These are phyloP conservation scores for Girardia tigrina DNA, from an alignment of 2,888 invertebrate genomes.

Conservation along the genomic window DNA sequence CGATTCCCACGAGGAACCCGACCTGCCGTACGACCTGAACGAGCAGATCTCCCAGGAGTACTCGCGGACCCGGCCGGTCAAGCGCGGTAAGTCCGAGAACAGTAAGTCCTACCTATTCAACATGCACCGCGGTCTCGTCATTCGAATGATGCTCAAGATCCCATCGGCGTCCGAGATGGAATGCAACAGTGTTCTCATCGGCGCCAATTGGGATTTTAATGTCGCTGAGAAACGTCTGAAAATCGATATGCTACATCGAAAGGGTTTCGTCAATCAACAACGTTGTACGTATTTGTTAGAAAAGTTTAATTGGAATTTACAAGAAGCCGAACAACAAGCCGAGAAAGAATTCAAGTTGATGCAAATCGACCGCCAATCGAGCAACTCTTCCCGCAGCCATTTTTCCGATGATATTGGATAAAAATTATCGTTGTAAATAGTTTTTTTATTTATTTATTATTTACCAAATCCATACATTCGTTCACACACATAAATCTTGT, in stretches of 20 bases:
- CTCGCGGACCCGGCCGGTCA: neutral
- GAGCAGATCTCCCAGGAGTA: constrained; percentile 5
- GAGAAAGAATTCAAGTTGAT: neutral
- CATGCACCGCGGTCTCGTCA: neutral
- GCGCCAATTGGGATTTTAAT: constrained; percentile 6
- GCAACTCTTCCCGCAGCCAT: neutral
- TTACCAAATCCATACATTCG: neutral
- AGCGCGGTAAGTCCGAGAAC: neutral
- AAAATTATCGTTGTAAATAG: neutral
- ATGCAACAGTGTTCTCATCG: constrained; percentile 15
- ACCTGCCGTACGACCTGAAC: neutral
- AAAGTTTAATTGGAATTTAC: neutral
- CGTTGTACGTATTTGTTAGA: neutral
- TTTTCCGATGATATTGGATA: neutral
- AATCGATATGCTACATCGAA: constrained; percentile 3
- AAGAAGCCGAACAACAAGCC: constrained; percentile 1
- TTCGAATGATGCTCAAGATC: constrained; percentile 5
- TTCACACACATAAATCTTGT: neutral
- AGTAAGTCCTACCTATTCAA: neutral
- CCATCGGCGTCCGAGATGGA: neutral
- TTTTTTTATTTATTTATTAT: neutral
- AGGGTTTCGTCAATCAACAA: constrained; percentile 6
- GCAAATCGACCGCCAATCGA: neutral
- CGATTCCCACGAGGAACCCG: neutral
- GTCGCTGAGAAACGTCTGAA: neutral